Conservation (phyloP, 2,888 invertebrate species). For the Alentia gelatinosa region DNA sequence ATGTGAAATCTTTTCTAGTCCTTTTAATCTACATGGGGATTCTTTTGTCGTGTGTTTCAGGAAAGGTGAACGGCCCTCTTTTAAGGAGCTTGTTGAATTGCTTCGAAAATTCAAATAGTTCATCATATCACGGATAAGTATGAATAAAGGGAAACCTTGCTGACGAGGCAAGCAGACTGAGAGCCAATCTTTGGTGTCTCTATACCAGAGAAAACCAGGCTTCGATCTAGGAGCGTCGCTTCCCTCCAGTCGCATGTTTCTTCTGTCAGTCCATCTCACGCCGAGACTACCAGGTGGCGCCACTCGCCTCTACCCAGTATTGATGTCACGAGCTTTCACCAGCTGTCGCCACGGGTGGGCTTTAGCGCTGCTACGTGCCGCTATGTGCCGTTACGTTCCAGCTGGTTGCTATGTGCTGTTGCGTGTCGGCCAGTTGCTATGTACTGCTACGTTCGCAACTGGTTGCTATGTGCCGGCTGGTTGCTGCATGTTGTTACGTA, state of each 20-base stretch:
- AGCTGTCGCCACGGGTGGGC: neutral
- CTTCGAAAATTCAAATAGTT: slow-evolving; percentile 55
- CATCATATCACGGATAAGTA: slow-evolving; percentile 31
- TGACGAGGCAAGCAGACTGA: neutral
- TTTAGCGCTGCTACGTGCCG: neutral
- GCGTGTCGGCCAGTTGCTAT: too few relatives aligned
- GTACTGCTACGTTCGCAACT: too few relatives aligned
- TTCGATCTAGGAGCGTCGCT: neutral
- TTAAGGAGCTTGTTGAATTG: slow-evolving; percentile 54
- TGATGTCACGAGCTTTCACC: slow-evolving; percentile 21
- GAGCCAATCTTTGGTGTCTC: neutral
- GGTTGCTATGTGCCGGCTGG: too few relatives aligned
- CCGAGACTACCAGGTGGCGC: neutral
- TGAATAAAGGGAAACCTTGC: neutral
- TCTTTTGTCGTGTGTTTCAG: slow-evolving; percentile 20
- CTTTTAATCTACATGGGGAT: too few relatives aligned
- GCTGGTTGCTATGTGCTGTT: neutral
- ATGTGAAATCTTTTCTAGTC: too few relatives aligned
- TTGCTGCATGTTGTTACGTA: too few relatives aligned
- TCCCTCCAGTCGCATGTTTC: slow-evolving; percentile 44
- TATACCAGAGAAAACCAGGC: neutral
- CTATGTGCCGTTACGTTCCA: too few relatives aligned
- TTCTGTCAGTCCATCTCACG: slow-evolving; percentile 13
- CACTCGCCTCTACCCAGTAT: slow-evolving; percentile 10
- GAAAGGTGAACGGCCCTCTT: slow-evolving; percentile 35